Percentiles rank a stretch among this genome's conserved stretches.
These are phyloP conservation scores for Drosophila trapezifrons DNA, from an alignment of 1,140 invertebrate species.

Conservation along the genomic window DNA sequence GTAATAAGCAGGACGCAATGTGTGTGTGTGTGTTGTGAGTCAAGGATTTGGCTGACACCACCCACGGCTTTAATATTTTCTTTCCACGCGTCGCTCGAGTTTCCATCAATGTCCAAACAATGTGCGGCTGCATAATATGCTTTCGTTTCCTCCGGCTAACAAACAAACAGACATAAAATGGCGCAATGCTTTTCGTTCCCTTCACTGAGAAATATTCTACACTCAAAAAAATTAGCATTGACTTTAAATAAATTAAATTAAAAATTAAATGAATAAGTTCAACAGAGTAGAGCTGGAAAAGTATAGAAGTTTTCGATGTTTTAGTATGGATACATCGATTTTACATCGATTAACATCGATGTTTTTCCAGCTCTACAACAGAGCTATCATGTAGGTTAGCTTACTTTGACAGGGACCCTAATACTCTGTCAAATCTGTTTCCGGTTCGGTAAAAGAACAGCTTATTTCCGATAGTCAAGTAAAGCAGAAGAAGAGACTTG, in stretches of 20 bases:
- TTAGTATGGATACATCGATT: too few species aligned
- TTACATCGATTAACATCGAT: too few species aligned
- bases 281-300: too few species aligned
- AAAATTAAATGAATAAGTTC: too few species aligned
- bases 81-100: conserved; percentile 9
- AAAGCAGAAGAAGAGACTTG: too few species aligned
- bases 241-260: neutral
- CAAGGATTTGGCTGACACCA: conserved; percentile 31
- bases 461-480: too few species aligned
- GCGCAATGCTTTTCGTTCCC: conserved; percentile 57
- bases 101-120: conserved; percentile 55
- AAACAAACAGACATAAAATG: conserved; percentile 60
- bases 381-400: too few species aligned
- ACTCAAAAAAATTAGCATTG: neutral
- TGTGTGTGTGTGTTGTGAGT: conserved; percentile 6
- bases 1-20: conserved; percentile 31
- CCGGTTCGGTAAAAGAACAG: too few species aligned
- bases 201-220: conserved; percentile 12
- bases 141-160: conserved; percentile 62
- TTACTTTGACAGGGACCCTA: too few species aligned
- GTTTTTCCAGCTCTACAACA: too few species aligned
- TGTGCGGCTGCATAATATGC: conserved; percentile 74
- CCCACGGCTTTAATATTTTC: conserved; percentile 24
- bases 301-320: too few species aligned
- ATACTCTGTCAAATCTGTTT: too few species aligned